phyloP scores from a whole-genome alignment of 2,888 invertebrate species.

The Abrostola tripartita region DNA sequence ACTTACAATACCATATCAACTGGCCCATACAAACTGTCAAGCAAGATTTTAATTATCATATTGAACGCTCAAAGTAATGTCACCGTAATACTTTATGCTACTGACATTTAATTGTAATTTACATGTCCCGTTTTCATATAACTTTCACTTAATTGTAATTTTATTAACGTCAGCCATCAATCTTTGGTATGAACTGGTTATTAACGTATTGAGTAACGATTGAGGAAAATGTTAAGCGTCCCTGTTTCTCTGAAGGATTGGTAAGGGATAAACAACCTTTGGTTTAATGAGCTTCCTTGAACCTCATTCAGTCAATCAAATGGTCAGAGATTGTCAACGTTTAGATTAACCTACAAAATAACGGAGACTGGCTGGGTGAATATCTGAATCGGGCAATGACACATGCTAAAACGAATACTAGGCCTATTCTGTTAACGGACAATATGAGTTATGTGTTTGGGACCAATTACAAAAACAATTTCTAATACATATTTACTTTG shows the following conservation, averaged over 20 bases:
- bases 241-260: conserved; percentile 15
- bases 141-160: conserved; percentile 52
- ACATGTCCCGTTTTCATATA: conserved; percentile 45
- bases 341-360: no score
- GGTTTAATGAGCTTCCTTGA: conserved; percentile 13
- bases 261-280: conserved; percentile 1
- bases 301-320: conserved; percentile 11
- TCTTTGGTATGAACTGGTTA: conserved; percentile 45
- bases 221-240: conserved; percentile 45
- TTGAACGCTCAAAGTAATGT: conserved; percentile 38
- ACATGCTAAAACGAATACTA: no score
- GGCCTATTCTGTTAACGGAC: no score
- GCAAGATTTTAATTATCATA: conserved; percentile 14
- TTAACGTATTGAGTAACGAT: conserved; percentile 42
- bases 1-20: background rate
- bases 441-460: no score
- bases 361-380: no score
- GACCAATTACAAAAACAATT: no score
- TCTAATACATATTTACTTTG: no score
- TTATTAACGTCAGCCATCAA: conserved; percentile 47
- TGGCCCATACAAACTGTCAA: conserved; percentile 5
- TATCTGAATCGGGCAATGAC: no score
- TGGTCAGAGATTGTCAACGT: background rate
- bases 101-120: conserved; percentile 54
- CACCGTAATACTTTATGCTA: conserved; percentile 46